Evolutionary conservation across 2,113 vertebrate species (phyloP).

Genomic region (Perca schrenkii): DNA sequence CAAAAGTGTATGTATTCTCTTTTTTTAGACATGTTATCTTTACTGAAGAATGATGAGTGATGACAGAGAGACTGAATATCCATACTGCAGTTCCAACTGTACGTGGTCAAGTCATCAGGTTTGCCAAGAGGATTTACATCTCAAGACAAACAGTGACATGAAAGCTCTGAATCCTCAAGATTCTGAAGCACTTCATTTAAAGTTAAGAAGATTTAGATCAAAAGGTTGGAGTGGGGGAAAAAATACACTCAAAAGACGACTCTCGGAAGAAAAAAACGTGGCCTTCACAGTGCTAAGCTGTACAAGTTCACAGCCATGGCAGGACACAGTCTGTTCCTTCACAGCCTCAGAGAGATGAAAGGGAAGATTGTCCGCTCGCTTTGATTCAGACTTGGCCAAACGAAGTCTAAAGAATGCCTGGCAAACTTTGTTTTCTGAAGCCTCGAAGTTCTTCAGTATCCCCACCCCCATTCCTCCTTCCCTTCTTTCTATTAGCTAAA

Average conservation of each 20-base stretch:
- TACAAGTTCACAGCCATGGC: slow-evolving; percentile 79
- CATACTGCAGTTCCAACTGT: slow-evolving; percentile 54
- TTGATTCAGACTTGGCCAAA: slow-evolving; percentile 74
- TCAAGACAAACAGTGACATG: slow-evolving; percentile 81
- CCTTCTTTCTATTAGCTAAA: slow-evolving; percentile 53
- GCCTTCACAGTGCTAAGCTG: slow-evolving; percentile 80
- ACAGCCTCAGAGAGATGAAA: slow-evolving; percentile 82
- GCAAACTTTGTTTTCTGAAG: slow-evolving; percentile 72
- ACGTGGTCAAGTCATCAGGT: slow-evolving; percentile 74
- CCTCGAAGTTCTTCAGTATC: slow-evolving; percentile 62
- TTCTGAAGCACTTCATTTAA: slow-evolving; percentile 85
- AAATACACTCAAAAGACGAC: slow-evolving; percentile 78
- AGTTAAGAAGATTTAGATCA: slow-evolving; percentile 88
- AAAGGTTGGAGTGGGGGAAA: slow-evolving; percentile 81
- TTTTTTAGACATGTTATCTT: slow-evolving; percentile 36
- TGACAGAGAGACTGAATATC: slow-evolving; percentile 57
- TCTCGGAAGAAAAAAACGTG: slow-evolving; percentile 64
- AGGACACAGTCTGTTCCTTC: slow-evolving; percentile 79
- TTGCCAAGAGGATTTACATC: slow-evolving; percentile 80
- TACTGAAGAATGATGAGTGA: slow-evolving; percentile 57
- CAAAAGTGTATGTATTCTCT: slow-evolving; percentile 35
- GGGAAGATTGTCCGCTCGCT: slow-evolving; percentile 73
- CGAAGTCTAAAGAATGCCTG: slow-evolving; percentile 70
- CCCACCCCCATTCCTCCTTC: slow-evolving; percentile 3
- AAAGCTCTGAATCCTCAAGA: slow-evolving; percentile 82